Evolutionary conservation across 1,140 invertebrate species (phyloP).

Genomic region (Vanessa tameamea): DNA sequence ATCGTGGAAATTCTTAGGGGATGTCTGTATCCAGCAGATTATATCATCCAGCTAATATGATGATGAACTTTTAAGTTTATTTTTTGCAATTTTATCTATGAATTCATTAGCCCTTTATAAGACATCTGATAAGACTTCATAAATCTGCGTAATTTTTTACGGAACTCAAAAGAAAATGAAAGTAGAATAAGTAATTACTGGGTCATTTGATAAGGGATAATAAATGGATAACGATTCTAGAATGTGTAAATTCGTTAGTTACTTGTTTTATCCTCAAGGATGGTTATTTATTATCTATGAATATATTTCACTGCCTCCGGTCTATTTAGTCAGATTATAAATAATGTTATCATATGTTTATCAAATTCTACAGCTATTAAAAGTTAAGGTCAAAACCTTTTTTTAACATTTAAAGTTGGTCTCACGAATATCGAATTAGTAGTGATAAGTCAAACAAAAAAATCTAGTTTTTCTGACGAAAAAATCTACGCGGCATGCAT

Average conservation of each 20-base stretch:
- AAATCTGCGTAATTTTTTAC: neutral
- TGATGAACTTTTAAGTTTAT: no score
- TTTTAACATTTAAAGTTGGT: no score
- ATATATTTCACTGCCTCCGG: neutral
- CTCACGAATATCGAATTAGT: no score
- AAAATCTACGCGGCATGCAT: neutral
- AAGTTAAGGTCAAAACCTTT: no score
- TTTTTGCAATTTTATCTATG: no score
- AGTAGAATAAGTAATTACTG: slow-evolving; percentile 7
- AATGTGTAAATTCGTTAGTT: neutral
- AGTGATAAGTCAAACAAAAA: neutral
- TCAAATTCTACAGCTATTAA: no score
- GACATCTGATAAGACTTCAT: neutral
- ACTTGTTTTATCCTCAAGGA: neutral
- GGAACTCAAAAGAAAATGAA: neutral
- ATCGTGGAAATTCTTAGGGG: no score
- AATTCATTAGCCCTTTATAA: neutral
- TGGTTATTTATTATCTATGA: neutral
- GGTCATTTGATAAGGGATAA: slow-evolving; percentile 7
- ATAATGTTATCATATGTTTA: neutral
- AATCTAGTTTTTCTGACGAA: neutral
- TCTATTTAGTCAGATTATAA: neutral
- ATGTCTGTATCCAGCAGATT: no score
- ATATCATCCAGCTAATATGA: no score
- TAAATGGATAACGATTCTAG: slow-evolving; percentile 1